Evolutionary conservation across 2,888 invertebrate species (phyloP).

Genomic region (Ennomos fuscantarius): DNA sequence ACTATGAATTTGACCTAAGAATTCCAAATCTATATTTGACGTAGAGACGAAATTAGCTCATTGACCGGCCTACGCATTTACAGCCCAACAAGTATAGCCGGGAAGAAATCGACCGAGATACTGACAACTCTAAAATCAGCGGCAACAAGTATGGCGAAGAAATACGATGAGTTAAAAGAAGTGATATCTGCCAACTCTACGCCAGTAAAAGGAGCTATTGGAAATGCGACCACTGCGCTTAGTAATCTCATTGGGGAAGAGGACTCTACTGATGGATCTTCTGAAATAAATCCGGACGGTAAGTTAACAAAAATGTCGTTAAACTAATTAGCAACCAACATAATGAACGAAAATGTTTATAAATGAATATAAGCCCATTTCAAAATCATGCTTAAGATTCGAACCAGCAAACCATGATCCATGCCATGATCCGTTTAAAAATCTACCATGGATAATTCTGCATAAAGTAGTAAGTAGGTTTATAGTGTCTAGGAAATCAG

Average conservation of each 20-base stretch:
- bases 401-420: no score
- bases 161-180: slow-evolving; percentile 96
- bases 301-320: slow-evolving; percentile 30
- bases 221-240: slow-evolving; percentile 74
- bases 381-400: no score
- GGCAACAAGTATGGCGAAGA: slow-evolving; percentile 93
- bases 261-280: slow-evolving; percentile 76
- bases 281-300: slow-evolving; percentile 82
- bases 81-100: slow-evolving; percentile 92
- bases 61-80: slow-evolving; percentile 36
- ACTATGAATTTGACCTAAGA: no score
- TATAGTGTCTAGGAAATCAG: no score
- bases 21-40: no score
- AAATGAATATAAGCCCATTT: no score
- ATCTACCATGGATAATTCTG: no score
- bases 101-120: slow-evolving; percentile 95
- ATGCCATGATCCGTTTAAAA: no score
- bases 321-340: no score
- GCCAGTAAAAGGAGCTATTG: slow-evolving; percentile 89
- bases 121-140: slow-evolving; percentile 94
- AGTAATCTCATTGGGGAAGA: slow-evolving; percentile 72
- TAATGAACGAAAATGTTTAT: no score
- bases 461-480: no score
- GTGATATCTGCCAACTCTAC: slow-evolving; percentile 95
- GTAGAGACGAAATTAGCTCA: no score